Evolutionary conservation across 2,797 vertebrate genomes (phyloP), one percentile per base, ranked within the genome.

Genomic region (Siniperca scherzeri): DNA sequence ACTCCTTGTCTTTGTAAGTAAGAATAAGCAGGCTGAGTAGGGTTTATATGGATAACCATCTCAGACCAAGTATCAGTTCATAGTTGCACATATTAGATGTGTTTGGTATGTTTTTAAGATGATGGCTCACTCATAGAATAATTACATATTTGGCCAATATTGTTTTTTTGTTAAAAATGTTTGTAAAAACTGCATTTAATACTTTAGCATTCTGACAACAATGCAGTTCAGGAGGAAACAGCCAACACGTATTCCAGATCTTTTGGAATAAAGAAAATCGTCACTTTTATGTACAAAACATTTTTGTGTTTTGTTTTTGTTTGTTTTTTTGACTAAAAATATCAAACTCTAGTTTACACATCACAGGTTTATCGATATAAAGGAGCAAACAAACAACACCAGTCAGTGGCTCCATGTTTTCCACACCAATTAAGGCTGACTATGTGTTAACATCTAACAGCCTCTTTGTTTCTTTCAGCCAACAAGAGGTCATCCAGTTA

Each of bases 101-200:
- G 8, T 42, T 70, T 27, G 14, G n/a, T 30, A 22, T 74, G 61
- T 53, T 75, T 55, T 9, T 21, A 53, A 55, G 10, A 10, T 64
- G 59, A 52, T 62, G 30, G 11, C 9, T 57, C 25, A 44, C 25
- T 14, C 25, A 27, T 42, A 42, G 3, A 21, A 30, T 44, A 17
- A 42, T 27, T 25, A 17, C 7, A 46, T 44, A 16, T 30, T 25
- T 44, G 38, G 40, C 40, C 36, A 71, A 22, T 25, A 22, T 19
- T 40, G 4, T 6, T 14, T 11, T 21, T n/a, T 50, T 19, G n/a
- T 50, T 42, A 27, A 16, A 10, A 44, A 42, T n/a, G 36, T 30
- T 46, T 71, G 14, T 50, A 50, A 73, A 61, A 36, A 22, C 57
- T 50, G 21, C 21, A 62, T 61, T 59, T 61, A 61, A 36, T 60